Percentiles rank a stretch among this genome's conserved stretches.
Conservation (phyloP, 2,113 vertebrate species). For the Barnardius zonarius region DNA sequence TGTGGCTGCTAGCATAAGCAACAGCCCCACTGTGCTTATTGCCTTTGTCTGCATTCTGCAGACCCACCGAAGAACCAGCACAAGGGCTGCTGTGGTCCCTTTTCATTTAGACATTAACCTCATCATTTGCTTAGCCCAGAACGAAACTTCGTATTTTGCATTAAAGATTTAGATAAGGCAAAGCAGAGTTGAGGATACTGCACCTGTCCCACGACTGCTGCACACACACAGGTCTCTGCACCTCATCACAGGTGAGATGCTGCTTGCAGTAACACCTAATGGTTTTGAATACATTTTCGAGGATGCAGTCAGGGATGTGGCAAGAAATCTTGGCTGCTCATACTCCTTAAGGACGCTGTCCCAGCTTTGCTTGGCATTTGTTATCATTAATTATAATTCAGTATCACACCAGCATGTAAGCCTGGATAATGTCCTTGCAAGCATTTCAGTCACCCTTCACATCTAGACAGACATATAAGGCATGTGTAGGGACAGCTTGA, state of each 20-base stretch:
- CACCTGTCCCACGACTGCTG: background rate
- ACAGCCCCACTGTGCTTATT: background rate
- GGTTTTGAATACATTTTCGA: background rate
- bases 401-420: background rate
- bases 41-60: background rate
- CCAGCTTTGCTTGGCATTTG: background rate
- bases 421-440: background rate
- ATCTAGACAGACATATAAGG: background rate
- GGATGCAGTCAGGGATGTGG: background rate
- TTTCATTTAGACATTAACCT: background rate
- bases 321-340: background rate
- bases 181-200: background rate
- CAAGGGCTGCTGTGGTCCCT: background rate
- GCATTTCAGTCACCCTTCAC: background rate
- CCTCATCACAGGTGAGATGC: background rate
- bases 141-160: background rate
- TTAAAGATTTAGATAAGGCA: background rate
- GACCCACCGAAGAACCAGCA: rapidly evolving
- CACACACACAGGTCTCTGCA: background rate
- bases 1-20: rapidly evolving
- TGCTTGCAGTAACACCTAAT: background rate
- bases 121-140: background rate
- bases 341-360: background rate
- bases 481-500: background rate
- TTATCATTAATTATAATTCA: background rate